Evolutionary conservation across 2,113 vertebrate species (phyloP).

Genomic region (Forbesichthys papilliferus): DNA sequence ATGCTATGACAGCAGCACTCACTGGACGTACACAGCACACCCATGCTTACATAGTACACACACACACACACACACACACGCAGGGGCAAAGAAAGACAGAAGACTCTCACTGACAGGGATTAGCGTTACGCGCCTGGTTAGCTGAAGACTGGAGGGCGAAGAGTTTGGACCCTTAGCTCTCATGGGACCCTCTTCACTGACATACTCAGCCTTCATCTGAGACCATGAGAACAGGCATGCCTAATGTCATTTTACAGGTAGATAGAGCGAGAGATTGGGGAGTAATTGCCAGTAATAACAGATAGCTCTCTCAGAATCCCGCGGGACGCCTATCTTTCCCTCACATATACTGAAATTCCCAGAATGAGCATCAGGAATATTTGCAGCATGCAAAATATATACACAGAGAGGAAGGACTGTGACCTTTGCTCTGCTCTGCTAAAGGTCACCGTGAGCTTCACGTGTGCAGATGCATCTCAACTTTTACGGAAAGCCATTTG

Average conservation of each 20-base stretch:
- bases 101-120: constrained; percentile 48
- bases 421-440: constrained; percentile 72
- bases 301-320: constrained; percentile 68
- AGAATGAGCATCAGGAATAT: constrained; percentile 52
- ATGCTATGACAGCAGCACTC: constrained; percentile 74
- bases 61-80: constrained; percentile 48
- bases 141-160: constrained; percentile 52
- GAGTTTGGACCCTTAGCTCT: constrained; percentile 57
- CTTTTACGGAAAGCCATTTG: constrained; percentile 76
- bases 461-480: constrained; percentile 79
- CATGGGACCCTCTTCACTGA: constrained; percentile 60
- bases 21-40: constrained; percentile 72
- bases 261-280: constrained; percentile 76
- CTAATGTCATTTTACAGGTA: constrained; percentile 83
- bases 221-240: constrained; percentile 75
- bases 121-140: constrained; percentile 45
- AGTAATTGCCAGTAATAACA: constrained; percentile 82
- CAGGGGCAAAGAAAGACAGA: constrained; percentile 58
- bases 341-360: constrained; percentile 51
- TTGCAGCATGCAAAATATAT: constrained; percentile 61
- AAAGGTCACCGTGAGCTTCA: constrained; percentile 77
- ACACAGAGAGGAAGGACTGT: constrained; percentile 77
- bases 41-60: constrained; percentile 10
- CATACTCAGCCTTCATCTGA: constrained; percentile 59
- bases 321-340: constrained; percentile 52